phyloP scores from a whole-genome alignment of 2,113 vertebrate genomes.

The Ellobius talpinus region DNA sequence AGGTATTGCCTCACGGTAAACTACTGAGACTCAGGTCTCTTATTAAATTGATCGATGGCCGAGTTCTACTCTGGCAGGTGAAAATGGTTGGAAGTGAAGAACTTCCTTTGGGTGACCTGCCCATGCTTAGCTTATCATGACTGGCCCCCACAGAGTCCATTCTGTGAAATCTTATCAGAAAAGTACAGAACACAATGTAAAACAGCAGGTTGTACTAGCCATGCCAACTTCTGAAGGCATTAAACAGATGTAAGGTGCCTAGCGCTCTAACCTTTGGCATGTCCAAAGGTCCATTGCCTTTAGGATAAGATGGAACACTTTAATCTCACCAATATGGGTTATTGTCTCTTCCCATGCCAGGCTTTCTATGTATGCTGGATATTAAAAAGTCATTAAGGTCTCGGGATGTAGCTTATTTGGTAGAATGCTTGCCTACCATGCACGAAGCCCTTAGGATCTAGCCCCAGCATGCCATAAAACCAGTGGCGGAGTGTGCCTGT shows the following conservation, averaged over 20 bases:
- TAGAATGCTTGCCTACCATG: background rate
- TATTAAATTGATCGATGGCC: too few species aligned
- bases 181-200: background rate
- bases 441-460: background rate
- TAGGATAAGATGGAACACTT: background rate
- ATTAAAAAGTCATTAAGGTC: background rate
- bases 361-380: background rate
- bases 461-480: background rate
- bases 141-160: too few species aligned
- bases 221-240: background rate
- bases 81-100: too few species aligned
- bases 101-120: too few species aligned
- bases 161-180: constrained; percentile 27
- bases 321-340: background rate
- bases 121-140: too few species aligned
- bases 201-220: background rate
- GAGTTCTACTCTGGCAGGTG: too few species aligned
- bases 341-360: background rate
- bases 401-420: background rate
- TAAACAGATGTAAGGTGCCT: background rate
- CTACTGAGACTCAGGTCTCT: too few species aligned
- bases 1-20: too few species aligned
- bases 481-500: background rate
- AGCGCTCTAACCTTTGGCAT: background rate
- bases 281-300: constrained; percentile 3